Percentiles rank a stretch among this genome's conserved stretches.
phyloP scores from a whole-genome alignment of 1,140 invertebrate genomes.

The Plectrocnemia conspersa region DNA sequence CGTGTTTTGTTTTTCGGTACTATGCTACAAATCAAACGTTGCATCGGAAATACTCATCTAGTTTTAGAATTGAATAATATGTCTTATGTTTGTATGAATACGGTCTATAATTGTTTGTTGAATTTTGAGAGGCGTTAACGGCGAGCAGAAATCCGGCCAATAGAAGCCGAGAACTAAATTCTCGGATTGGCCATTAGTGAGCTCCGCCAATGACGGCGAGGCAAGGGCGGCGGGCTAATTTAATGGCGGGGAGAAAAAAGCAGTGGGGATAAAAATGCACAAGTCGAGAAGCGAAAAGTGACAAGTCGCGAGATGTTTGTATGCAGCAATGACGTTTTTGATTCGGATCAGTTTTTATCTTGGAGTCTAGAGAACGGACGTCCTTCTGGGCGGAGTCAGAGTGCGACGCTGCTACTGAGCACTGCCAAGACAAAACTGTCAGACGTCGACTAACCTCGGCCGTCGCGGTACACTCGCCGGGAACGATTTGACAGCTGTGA shows the following conservation, averaged over 20 bases:
- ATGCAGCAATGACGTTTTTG: background rate
- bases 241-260: constrained; percentile 17
- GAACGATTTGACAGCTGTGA: background rate
- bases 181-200: constrained; percentile 53
- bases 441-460: constrained; percentile 11
- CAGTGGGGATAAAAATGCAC: background rate
- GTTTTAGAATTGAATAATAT: too few species aligned
- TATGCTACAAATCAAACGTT: constrained; percentile 18
- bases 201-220: constrained; percentile 42
- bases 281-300: background rate
- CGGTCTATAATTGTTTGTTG: too few species aligned
- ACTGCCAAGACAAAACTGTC: background rate
- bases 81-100: too few species aligned
- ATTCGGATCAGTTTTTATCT: background rate
- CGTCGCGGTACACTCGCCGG: background rate
- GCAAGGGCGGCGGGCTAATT: constrained; percentile 32
- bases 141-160: constrained; percentile 51
- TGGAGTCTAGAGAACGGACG: background rate
- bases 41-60: background rate
- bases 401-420: background rate
- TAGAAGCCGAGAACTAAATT: constrained; percentile 54
- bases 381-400: constrained; percentile 15
- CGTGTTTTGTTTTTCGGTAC: background rate
- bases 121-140: constrained; percentile 45
- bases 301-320: constrained; percentile 1